Base-by-base conservation (phyloP, 2,797 vertebrate genomes). In the Bovichtus variegatus region DNA sequence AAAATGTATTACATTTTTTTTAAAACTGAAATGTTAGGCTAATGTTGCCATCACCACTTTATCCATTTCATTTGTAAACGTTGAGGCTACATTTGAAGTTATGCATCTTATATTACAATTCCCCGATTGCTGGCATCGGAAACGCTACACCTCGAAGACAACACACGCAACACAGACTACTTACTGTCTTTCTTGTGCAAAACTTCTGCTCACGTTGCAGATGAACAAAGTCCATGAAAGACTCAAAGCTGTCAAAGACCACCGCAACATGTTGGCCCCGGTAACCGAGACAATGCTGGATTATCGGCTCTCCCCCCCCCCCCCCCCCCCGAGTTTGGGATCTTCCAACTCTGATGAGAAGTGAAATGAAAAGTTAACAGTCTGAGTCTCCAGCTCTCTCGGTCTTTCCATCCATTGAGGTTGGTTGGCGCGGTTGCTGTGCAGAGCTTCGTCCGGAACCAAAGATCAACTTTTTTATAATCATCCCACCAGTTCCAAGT, bases 151-250 rank as follows among this genome's bases (percentile, higher is more conserved):
- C 70, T 41, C 44, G 68, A 9, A 77, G 47, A 70, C 75, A 66
- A 59, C 67, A 43, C 83, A 87, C 65, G 82, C 74, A 77, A 61
- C 58, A 40, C 46, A 57, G 75, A 51, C 53, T 82, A 96, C 95
- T 95, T 90, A 96, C 95, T 91, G 93, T 82, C 86, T 91, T 29
- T 94, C 93, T 64, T 94, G 93, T 71, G 94, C 92, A 84, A 16
- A 81, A 78, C 89, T 74, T 81, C 76, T 79, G 86, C 80, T 88
- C 84, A 90, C 76, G 86, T 80, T 88, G 90, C 88, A 94, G 78
- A 94, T 60, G 80, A 90, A 86, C 84, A 94, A 83, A 83, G 87
- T 93, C 94, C 94, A 95, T 15, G 71, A 89, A 68, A 95, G 82
- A 81, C 84, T 85, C 76, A 91, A 90, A 68, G 87, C 83, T 83